These are phyloP conservation scores for Ostrea edulis DNA, from an alignment of 1,140 invertebrate species.

Conservation along the genomic window DNA sequence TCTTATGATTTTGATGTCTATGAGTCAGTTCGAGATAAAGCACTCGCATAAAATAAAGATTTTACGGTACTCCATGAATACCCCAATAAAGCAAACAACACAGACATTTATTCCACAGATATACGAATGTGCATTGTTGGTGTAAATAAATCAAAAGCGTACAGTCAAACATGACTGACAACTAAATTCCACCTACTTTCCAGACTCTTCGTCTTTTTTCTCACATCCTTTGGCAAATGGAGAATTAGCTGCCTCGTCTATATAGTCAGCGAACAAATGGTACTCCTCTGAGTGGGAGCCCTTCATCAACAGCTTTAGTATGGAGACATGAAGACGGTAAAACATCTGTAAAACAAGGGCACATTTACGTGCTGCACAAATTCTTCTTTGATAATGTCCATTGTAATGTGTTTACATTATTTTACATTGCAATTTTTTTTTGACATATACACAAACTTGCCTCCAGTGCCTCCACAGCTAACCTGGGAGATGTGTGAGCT, in stretches of 20 bases:
- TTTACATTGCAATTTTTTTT: not conserved
- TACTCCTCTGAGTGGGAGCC: slow-evolving; percentile 80
- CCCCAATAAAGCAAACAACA: too few species aligned
- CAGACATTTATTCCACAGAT: too few species aligned
- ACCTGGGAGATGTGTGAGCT: slow-evolving; percentile 88
- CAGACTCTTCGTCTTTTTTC: slow-evolving; percentile 71
- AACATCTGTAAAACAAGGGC: slow-evolving; percentile 75
- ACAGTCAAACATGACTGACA: not conserved
- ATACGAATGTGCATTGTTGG: too few species aligned
- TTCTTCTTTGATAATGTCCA: not conserved
- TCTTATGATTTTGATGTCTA: too few species aligned
- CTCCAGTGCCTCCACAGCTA: slow-evolving; percentile 94
- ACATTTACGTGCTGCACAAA: not conserved
- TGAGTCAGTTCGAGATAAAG: too few species aligned
- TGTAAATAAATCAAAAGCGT: too few species aligned
- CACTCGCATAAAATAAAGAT: too few species aligned
- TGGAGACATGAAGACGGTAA: slow-evolving; percentile 87
- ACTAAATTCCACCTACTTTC: slow-evolving; percentile 43
- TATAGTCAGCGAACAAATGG: slow-evolving; percentile 71
- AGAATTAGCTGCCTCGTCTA: slow-evolving; percentile 75
- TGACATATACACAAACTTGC: slow-evolving; percentile 69
- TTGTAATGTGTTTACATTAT: not conserved
- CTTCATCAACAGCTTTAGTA: slow-evolving; percentile 91
- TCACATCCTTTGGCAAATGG: slow-evolving; percentile 78
- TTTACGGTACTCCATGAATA: too few species aligned